Base-by-base conservation (phyloP, 1,140 invertebrate genomes). In the Caenorhabditis remanei region DNA sequence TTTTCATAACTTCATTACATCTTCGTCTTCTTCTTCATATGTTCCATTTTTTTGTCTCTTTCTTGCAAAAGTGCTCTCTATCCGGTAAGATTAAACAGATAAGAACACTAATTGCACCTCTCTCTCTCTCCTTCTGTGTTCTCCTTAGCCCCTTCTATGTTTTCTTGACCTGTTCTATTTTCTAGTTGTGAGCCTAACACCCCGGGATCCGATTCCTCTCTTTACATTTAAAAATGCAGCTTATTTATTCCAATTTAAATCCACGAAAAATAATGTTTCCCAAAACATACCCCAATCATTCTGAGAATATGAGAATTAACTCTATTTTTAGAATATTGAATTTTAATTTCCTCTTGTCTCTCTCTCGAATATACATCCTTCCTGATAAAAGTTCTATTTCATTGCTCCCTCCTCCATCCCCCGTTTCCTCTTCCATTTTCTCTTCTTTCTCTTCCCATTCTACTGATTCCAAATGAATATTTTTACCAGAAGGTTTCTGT, bases 61-160 rank as follows among this genome's bases (percentile, higher is more conserved):
- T 16, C 50, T 56, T 14, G 53, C 32, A 40, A 58, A 14, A 43
- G 40, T 41, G 32, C 32, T 84, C 32, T 32, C 55, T 6, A 21
- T 43, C 32, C 19, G 24, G 16, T 41, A 55, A 40, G 8, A 14
- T 43, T 79, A 46, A 53, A 79, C n/a, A 32, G 32, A 32, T 50
- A 11, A 40, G 19, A 41, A n/a, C 14, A 11, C n/a, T 40, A 79
- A 50, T 50, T 43, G 71, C 71, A 11, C 13, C 21, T 24, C 56
- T 43, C 58, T 84, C 82, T 84, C 82, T 84, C 43, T 56, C 82
- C 53, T 84, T 56, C 56, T 84, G 53, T 84, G 53, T 84, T 84
- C 82, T 84, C 43, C n/a, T 58, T 43, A 43, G 32, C 43, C 71
- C 41, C 55, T 58, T 58, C 58, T 24, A 9, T 41, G 19, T 58